Conservation (phyloP, 2,888 invertebrate genomes). For the Lycophotia porphyrea region DNA sequence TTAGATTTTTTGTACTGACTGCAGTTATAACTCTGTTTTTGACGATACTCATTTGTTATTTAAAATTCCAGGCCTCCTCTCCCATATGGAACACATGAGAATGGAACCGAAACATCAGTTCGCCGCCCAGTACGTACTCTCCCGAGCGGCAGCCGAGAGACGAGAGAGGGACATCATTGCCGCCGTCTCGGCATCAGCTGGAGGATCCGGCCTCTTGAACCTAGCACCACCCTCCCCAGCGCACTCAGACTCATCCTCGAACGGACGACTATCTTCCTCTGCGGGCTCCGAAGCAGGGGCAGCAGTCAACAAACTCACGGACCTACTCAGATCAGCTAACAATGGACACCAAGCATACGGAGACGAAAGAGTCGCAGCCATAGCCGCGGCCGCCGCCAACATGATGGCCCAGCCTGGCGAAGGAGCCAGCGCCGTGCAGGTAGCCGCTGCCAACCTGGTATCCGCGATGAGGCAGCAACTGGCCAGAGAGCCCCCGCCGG, state of each 20-base stretch:
- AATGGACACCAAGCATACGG: slow-evolving; percentile 92
- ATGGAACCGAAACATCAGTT: slow-evolving; percentile 99
- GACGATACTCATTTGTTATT: slow-evolving; percentile 13
- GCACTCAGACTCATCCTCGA: slow-evolving; percentile 96
- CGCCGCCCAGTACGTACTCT: slow-evolving; percentile 97
- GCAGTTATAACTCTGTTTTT: accelerated
- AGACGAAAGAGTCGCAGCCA: slow-evolving; percentile 93
- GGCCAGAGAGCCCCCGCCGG: slow-evolving; percentile 87
- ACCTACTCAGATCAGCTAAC: slow-evolving; percentile 91
- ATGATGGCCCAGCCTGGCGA: slow-evolving; percentile 91
- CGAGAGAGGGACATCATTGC: slow-evolving; percentile 95
- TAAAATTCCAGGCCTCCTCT: slow-evolving; percentile 93
- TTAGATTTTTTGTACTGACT: not conserved
- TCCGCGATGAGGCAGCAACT: slow-evolving; percentile 93
- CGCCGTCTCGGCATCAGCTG: slow-evolving; percentile 91
- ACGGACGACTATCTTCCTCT: slow-evolving; percentile 95
- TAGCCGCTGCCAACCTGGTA: slow-evolving; percentile 94
- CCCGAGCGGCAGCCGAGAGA: slow-evolving; percentile 97
- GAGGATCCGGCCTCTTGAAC: slow-evolving; percentile 91
- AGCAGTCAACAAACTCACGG: slow-evolving; percentile 90
- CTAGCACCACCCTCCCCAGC: slow-evolving; percentile 96
- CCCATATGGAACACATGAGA: slow-evolving; percentile 99
- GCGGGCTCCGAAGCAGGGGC: slow-evolving; percentile 94
- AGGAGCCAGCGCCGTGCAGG: slow-evolving; percentile 92
- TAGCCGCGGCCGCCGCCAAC: slow-evolving; percentile 92